Evolutionary conservation across 2,113 vertebrate species (phyloP), one percentile per base, ranked within the genome.

Genomic region (Malurus alboscapulatus): DNA sequence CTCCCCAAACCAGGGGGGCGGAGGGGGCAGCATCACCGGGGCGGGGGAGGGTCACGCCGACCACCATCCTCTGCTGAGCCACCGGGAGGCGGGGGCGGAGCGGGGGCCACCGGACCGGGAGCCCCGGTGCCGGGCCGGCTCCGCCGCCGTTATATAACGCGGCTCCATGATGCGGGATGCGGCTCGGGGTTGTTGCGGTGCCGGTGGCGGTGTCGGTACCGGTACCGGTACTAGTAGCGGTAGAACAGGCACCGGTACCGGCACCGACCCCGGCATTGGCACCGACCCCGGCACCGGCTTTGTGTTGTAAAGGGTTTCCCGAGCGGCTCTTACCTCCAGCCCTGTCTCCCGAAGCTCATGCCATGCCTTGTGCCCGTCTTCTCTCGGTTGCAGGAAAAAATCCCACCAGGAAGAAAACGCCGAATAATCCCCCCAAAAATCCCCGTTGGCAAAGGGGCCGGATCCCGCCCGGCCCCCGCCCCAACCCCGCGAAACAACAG

Each of bases 261-360:
- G 24, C 48, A 32, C 30, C 51, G 36, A 61, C 38, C 16, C 13
- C 40, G 29, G 50, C 66, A 57, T 34, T 50, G 58, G 17, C 75
- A 63, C 44, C 21, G 36, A 65, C 9, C 50, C 58, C 50, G 44
- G 53, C 77, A 45, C 55, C 42, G 79, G 91, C 91, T 93, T 96
- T 96, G 93, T 93, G 78, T 59, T 14, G 81, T 8, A 5, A 42
- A 69, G 53, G 62, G 10, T 67, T 74, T 76, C 48, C 78, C 84
- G 69, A 84, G 74, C 67, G 62, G 90, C 26, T 95, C 97, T 97
- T 97, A 98, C 98, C 97, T 97, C 80, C 93, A 66, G 93, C 83
- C 40, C 51, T 48, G 93, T 84, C 57, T 92, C 47, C 73, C 57
- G 90, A 83, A 94, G 87, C 90, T 90, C 90, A 94, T 90, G 93